Conservation (phyloP, 2,888 invertebrate genomes). For the Globia sparganii region DNA sequence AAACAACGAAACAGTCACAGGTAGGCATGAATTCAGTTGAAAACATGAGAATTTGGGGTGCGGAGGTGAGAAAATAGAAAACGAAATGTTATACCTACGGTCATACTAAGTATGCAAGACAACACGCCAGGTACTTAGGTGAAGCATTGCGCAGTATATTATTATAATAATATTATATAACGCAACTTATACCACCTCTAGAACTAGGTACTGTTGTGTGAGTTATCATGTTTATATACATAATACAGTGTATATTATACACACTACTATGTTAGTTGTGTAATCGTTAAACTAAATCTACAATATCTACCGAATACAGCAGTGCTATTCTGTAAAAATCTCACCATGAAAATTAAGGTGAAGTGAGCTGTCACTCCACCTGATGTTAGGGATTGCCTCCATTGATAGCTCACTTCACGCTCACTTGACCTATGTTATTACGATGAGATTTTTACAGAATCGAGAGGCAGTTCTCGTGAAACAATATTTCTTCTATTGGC, state of each 20-base stretch:
- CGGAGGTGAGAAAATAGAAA: conserved; percentile 51
- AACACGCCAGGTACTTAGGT: conserved; percentile 22
- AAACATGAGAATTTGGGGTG: conserved; percentile 22
- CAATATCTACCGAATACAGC: conserved; percentile 13
- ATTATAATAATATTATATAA: conserved; percentile 53
- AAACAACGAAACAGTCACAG: conserved; percentile 45
- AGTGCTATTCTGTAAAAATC: too few species aligned
- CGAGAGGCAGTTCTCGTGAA: background rate
- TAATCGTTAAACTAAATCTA: conserved; percentile 32
- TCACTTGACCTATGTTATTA: too few species aligned
- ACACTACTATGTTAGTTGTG: conserved; percentile 30
- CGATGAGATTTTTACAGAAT: too few species aligned
- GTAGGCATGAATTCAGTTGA: conserved; percentile 35
- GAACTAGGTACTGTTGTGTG: conserved; percentile 34
- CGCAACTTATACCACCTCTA: conserved; percentile 37
- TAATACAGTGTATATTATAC: too few species aligned
- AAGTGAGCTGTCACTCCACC: too few species aligned
- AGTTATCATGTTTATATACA: conserved; percentile 45
- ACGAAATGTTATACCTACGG: conserved; percentile 7
- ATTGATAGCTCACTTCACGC: too few species aligned
- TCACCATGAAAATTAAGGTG: too few species aligned
- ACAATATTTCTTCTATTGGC: background rate
- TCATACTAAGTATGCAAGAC: conserved; percentile 37
- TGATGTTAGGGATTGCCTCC: too few species aligned
- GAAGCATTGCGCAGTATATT: conserved; percentile 57